phyloP scores from a whole-genome alignment of 2,113 vertebrate genomes.

The Chaetorhynchus papuensis region DNA sequence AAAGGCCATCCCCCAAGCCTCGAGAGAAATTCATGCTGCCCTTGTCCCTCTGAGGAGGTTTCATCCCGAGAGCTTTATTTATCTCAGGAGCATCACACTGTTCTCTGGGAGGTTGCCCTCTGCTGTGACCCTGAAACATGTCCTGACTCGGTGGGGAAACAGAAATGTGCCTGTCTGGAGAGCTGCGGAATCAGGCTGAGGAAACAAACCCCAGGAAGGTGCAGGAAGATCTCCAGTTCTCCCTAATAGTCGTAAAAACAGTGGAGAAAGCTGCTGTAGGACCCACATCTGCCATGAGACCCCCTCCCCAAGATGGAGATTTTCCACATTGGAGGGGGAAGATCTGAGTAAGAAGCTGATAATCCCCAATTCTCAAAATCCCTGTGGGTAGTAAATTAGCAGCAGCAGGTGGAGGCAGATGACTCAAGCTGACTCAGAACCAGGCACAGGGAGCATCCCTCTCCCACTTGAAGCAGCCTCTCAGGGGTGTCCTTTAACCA shows the following conservation, averaged over 20 bases:
- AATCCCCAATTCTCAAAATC: neutral
- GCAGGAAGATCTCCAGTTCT: neutral
- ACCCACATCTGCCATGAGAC: neutral
- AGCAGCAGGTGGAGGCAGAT: neutral
- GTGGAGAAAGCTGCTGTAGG: neutral
- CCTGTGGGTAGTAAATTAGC: neutral
- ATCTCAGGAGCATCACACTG: neutral
- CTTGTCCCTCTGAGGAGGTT: neutral
- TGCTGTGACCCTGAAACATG: neutral
- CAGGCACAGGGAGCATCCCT: neutral
- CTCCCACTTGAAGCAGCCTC: neutral
- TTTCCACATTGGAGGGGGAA: neutral
- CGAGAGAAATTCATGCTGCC: neutral
- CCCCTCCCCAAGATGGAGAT: neutral
- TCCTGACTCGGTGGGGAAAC: neutral
- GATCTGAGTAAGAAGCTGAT: neutral
- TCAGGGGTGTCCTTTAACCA: neutral
- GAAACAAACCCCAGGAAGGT: neutral
- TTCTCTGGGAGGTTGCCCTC: neutral
- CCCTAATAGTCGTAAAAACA: neutral
- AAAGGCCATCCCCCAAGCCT: neutral
- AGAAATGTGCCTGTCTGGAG: neutral
- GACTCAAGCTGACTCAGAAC: neutral
- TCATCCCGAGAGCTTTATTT: neutral
- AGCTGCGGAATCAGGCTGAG: neutral